These are phyloP conservation scores for Valencia hispanica DNA, from an alignment of 2,797 vertebrate species.

Conservation along the genomic window DNA sequence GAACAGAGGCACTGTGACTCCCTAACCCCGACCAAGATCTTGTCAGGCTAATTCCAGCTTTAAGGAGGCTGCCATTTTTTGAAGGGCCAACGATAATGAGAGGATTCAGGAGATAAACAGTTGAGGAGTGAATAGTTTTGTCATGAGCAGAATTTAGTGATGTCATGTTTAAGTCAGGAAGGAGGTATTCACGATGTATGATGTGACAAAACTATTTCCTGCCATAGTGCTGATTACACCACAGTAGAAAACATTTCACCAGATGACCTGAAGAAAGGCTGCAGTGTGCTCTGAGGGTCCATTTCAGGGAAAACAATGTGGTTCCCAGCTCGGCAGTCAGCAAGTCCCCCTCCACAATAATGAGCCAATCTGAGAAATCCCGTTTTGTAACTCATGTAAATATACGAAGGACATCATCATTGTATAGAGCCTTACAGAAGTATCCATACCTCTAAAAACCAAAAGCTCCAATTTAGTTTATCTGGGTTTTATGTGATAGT, in stretches of 20 bases:
- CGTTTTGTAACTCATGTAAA: not conserved
- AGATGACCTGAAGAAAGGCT: not conserved
- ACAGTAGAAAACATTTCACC: not conserved
- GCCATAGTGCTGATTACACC: not conserved
- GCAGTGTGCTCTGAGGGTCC: not conserved
- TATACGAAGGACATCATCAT: too few relatives aligned
- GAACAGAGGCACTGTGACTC: constrained; percentile 33
- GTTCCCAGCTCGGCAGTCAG: not conserved
- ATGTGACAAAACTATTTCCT: constrained; percentile 5
- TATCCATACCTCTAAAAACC: not conserved
- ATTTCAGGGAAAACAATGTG: not conserved
- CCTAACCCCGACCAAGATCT: constrained; percentile 21
- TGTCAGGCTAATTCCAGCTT: constrained; percentile 20
- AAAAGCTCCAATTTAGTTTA: not conserved
- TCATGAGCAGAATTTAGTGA: not conserved
- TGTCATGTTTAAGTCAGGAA: not conserved
- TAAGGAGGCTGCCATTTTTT: not conserved
- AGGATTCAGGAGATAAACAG: constrained; percentile 23
- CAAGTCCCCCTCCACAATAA: not conserved
- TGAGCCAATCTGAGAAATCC: not conserved
- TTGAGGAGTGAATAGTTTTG: not conserved
- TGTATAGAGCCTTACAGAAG: not conserved
- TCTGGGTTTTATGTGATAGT: not conserved
- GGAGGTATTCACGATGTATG: not conserved
- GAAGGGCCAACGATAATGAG: constrained; percentile 43